Conservation (phyloP, 2,797 vertebrate genomes). For the Hippopotamyrus pictus region DNA sequence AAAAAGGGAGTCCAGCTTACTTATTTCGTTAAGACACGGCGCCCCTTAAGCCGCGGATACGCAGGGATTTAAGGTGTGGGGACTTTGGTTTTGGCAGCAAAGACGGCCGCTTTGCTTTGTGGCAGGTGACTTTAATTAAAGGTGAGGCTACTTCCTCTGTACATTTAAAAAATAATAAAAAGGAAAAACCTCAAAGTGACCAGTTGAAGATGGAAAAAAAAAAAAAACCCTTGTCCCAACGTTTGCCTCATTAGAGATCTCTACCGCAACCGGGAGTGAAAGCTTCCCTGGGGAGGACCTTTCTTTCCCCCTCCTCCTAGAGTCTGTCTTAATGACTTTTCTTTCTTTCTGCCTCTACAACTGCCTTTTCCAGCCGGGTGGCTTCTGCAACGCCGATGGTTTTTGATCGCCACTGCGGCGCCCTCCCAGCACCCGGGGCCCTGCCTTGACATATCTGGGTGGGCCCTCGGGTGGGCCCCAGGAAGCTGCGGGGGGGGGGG, state of each 20-base stretch:
- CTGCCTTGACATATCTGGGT: neutral
- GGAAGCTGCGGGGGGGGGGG: constrained; percentile 35
- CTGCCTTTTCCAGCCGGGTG: neutral
- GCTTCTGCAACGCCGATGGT: neutral
- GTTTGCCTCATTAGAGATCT: constrained; percentile 26
- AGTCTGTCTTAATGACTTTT: constrained; percentile 1
- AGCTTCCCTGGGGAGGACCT: neutral
- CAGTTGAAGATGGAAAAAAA: constrained; percentile 26
- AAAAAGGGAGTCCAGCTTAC: constrained; percentile 28
- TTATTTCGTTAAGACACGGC: constrained; percentile 21
- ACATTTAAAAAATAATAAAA: constrained; percentile 17
- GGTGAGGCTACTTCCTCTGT: neutral
- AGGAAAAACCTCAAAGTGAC: constrained; percentile 21
- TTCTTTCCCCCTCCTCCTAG: neutral
- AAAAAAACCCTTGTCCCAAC: constrained; percentile 13
- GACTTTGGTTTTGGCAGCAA: neutral
- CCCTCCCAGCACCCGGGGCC: neutral
- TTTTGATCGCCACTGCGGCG: neutral
- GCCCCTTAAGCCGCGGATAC: constrained; percentile 7
- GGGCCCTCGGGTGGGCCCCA: neutral
- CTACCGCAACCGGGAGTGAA: neutral
- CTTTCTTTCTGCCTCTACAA: neutral
- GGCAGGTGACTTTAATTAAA: constrained; percentile 6
- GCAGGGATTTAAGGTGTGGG: neutral
- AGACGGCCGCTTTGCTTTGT: neutral